These are phyloP conservation scores for Clitarchus hookeri DNA, from an alignment of 2,888 invertebrate genomes.

Conservation along the genomic window DNA sequence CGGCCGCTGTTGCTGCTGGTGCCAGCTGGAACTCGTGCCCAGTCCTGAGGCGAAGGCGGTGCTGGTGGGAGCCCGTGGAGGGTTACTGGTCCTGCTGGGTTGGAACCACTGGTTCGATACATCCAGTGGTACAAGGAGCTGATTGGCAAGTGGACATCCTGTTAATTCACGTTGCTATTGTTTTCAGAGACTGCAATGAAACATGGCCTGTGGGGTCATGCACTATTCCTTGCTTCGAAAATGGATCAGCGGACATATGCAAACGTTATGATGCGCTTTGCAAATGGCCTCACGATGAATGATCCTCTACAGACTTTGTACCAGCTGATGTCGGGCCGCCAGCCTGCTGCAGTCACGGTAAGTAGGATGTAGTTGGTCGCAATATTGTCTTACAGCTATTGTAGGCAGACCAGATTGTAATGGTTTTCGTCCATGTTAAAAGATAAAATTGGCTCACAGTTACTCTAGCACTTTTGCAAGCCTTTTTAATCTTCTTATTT, in stretches of 20 bases:
- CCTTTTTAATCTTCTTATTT: too few relatives aligned
- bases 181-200: conserved; percentile 86
- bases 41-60: too few relatives aligned
- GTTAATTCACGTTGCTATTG: conserved; percentile 34
- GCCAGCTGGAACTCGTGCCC: too few relatives aligned
- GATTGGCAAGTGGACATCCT: conserved; percentile 25
- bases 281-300: conserved; percentile 76
- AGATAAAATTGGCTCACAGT: too few relatives aligned
- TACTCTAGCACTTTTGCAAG: too few relatives aligned
- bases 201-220: conserved; percentile 91
- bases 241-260: conserved; percentile 84
- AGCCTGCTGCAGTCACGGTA: conserved; percentile 77
- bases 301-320: conserved; percentile 95
- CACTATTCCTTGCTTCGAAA: conserved; percentile 86
- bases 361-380: conserved; percentile 44
- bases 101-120: too few relatives aligned
- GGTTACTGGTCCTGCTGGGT: too few relatives aligned
- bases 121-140: background rate
- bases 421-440: too few relatives aligned
- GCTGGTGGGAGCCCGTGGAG: too few relatives aligned
- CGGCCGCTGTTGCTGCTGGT: too few relatives aligned
- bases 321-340: conserved; percentile 82
- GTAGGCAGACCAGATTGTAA: too few relatives aligned
- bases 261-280: conserved; percentile 85
- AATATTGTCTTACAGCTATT: too few relatives aligned